Conservation (phyloP, 1,140 invertebrate genomes). For the Rhopalosiphum padi region DNA sequence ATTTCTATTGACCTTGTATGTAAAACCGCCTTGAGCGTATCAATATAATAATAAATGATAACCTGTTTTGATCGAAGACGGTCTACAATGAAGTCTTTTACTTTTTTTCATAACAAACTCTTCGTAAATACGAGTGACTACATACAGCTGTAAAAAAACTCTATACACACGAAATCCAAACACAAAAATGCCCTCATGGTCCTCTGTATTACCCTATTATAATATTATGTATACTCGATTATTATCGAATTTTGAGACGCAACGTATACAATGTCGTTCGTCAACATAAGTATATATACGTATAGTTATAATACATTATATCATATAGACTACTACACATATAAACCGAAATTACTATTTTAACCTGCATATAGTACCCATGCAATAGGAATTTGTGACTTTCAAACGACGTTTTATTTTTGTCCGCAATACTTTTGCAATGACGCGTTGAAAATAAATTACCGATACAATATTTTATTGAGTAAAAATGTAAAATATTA, state of each 20-base stretch:
- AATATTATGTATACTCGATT: neutral
- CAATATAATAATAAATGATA: neutral
- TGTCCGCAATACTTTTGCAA: too few species aligned
- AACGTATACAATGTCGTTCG: neutral
- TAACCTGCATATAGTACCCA: too few species aligned
- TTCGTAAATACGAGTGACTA: neutral
- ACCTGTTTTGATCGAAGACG: neutral
- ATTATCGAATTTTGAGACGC: neutral
- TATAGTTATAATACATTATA: neutral
- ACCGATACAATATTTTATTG: too few species aligned
- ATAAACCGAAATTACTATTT: too few species aligned
- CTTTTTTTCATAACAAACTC: neutral
- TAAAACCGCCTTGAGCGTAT: neutral
- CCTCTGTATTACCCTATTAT: neutral
- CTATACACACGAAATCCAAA: neutral
- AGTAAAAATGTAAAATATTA: too few species aligned
- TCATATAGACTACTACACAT: neutral
- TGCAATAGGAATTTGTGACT: too few species aligned
- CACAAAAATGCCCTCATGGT: conserved; percentile 9
- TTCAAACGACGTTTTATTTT: too few species aligned
- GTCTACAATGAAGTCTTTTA: neutral
- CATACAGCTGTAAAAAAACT: neutral
- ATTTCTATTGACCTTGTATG: neutral
- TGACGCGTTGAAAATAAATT: too few species aligned
- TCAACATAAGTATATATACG: neutral